Percentiles rank a stretch among this genome's conserved stretches.
These are phyloP conservation scores for Panopea generosa DNA, from an alignment of 2,888 invertebrate genomes.

Conservation along the genomic window DNA sequence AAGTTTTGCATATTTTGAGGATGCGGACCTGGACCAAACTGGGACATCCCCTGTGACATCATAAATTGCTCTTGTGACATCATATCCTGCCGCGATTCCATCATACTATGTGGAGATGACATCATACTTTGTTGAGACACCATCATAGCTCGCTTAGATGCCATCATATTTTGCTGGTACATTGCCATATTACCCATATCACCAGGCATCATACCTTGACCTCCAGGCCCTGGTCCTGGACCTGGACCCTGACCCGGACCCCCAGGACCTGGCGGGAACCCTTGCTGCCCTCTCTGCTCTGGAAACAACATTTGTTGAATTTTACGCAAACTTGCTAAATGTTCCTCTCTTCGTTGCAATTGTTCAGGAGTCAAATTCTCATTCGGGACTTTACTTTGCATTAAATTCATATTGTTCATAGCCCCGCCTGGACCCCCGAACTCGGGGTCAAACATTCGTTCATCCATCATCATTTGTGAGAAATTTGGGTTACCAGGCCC, in stretches of 20 bases:
- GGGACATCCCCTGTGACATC: constrained; percentile 75
- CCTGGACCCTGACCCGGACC: constrained; percentile 70
- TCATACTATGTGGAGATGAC: constrained; percentile 66
- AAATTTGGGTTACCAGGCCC: constrained; percentile 65
- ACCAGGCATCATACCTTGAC: constrained; percentile 72
- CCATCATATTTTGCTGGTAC: constrained; percentile 76
- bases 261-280: constrained; percentile 63
- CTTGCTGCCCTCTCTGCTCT: constrained; percentile 86
- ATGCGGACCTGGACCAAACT: constrained; percentile 72
- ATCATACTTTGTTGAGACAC: constrained; percentile 73
- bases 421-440: constrained; percentile 60
- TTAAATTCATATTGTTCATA: constrained; percentile 71
- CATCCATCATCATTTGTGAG: constrained; percentile 71
- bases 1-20: constrained; percentile 81
- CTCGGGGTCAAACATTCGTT: constrained; percentile 68
- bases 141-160: constrained; percentile 73
- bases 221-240: constrained; percentile 59
- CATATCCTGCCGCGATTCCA: constrained; percentile 67
- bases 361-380: constrained; percentile 98
- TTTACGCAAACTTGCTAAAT: constrained; percentile 95
- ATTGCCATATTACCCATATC: constrained; percentile 71
- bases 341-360: constrained; percentile 96
- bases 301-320: constrained; percentile 97
- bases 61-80: constrained; percentile 75
- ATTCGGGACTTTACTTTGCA: constrained; percentile 84